Conservation (phyloP, 2,797 vertebrate genomes). For the Bovichtus diacanthus region DNA sequence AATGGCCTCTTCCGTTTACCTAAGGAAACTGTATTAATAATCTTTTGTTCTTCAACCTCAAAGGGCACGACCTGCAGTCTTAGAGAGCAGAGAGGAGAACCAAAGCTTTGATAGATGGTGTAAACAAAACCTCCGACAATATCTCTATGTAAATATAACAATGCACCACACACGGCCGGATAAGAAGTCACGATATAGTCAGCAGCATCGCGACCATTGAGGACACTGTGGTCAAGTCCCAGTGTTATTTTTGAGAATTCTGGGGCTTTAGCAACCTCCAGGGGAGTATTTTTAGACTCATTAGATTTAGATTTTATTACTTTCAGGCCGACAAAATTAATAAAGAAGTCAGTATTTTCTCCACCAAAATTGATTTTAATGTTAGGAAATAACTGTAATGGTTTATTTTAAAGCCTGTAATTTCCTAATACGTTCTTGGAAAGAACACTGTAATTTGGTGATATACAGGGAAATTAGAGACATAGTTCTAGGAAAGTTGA, state of each 20-base stretch:
- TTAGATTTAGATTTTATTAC: background rate
- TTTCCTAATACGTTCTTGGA: background rate
- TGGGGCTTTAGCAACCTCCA: background rate
- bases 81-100: constrained; percentile 22
- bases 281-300: background rate
- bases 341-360: background rate
- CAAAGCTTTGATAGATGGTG: constrained; percentile 15
- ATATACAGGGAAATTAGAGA: background rate
- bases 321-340: background rate
- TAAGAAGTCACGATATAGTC: background rate
- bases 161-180: background rate
- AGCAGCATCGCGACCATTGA: background rate
- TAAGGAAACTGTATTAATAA: constrained; percentile 56
- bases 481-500: background rate
- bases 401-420: background rate
- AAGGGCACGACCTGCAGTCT: constrained; percentile 35
- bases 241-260: background rate
- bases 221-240: background rate
- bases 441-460: background rate
- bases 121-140: constrained; percentile 39
- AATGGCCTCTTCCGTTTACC: constrained; percentile 18
- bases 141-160: constrained; percentile 3
- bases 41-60: constrained; percentile 55
- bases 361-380: background rate
- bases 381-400: background rate